Conservation (phyloP, 2,113 vertebrate species). For the Dinomys branickii region DNA sequence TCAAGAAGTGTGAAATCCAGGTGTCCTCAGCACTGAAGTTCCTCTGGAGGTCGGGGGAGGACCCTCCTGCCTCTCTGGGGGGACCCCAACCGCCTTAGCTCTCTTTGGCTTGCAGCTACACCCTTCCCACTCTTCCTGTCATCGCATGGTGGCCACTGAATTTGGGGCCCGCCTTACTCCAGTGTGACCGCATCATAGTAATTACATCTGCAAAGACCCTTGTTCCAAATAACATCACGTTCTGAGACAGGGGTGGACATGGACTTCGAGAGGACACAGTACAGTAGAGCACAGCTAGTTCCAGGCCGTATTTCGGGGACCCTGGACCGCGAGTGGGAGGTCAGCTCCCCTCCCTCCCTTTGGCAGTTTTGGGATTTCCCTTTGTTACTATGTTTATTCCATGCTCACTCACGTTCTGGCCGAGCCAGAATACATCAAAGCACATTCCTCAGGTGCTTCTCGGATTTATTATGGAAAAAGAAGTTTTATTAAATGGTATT, state of each 20-base stretch:
- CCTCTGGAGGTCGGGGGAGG: neutral
- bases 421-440: neutral
- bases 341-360: no score
- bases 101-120: neutral
- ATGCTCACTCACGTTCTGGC: neutral
- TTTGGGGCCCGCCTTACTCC: neutral
- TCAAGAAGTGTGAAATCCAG: neutral
- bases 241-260: neutral
- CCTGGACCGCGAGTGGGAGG: neutral
- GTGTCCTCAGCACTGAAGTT: neutral
- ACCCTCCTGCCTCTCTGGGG: no score
- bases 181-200: neutral
- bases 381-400: neutral
- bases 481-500: neutral
- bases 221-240: neutral
- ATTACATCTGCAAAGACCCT: neutral
- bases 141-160: neutral
- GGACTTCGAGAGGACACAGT: neutral
- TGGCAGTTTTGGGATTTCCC: no score
- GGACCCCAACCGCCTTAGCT: neutral
- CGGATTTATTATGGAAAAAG: neutral
- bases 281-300: neutral
- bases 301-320: neutral
- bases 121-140: neutral
- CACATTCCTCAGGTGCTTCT: neutral